Evolutionary conservation across 1,140 invertebrate genomes (phyloP).

Genomic region (Cecropterus lyciades): DNA sequence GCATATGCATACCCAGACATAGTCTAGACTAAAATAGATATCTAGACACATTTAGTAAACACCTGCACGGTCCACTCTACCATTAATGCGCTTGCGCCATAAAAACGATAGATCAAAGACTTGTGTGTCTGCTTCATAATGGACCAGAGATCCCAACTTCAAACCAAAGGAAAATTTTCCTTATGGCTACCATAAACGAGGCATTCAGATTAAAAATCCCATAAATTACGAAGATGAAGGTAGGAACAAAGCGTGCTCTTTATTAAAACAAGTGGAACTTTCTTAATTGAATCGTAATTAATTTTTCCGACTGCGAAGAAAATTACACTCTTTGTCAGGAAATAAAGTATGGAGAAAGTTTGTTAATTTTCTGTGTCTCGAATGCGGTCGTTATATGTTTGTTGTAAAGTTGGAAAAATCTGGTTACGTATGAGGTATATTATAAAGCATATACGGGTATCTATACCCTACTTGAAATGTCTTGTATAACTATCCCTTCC

Average conservation of each 20-base stretch:
- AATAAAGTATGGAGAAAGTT: conserved; percentile 11
- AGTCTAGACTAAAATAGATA: no score
- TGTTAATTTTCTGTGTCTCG: conserved; percentile 42
- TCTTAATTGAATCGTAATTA: conserved; percentile 34
- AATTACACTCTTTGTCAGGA: conserved; percentile 12
- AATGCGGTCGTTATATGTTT: conserved; percentile 42
- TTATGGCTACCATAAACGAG: neutral
- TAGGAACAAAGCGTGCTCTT: conserved; percentile 20
- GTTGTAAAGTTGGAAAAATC: conserved; percentile 43
- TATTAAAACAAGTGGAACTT: conserved; percentile 35
- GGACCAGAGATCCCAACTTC: conserved; percentile 14
- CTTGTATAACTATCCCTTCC: no score
- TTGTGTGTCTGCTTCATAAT: conserved; percentile 2
- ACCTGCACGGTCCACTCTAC: neutral
- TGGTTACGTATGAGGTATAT: conserved; percentile 38
- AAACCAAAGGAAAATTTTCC: conserved; percentile 4
- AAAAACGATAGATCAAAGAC: conserved; percentile 29
- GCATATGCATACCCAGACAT: no score
- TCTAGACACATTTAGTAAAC: neutral
- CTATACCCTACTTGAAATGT: no score
- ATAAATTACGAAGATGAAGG: conserved; percentile 26
- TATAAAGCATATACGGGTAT: no score
- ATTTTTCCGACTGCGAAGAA: conserved; percentile 13
- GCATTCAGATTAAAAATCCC: neutral
- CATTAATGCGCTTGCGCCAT: conserved; percentile 14